Evolutionary conservation across 2,113 vertebrate genomes (phyloP), one percentile per base, ranked within the genome.

Genomic region (Pontoporia blainvillei): DNA sequence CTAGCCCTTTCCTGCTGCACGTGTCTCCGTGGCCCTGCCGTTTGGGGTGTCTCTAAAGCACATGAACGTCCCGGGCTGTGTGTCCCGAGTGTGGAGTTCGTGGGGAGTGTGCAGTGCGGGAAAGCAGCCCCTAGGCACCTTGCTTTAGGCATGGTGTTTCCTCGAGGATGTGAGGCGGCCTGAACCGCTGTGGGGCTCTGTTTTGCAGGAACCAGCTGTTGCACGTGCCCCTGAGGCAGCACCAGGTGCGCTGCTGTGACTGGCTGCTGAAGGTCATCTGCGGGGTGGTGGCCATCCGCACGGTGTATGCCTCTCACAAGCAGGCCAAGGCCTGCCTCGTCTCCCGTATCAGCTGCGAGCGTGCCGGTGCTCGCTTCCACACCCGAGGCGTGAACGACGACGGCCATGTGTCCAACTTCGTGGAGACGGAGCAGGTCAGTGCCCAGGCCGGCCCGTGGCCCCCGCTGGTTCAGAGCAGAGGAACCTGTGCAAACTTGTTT

Each of bases 291-390:
- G 98, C 98, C 95, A 96, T 99, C 39, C 99, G 98, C 95, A 99
- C 99, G 0, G 97, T 99, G 13, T 99, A 99, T 0, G 99, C 99
- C 39, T 98, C 98, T 2, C 99, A 99, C 97, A 97, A 99, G 97
- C 98, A 99, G 95, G 99, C 98, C 0, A 99, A 99, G 93, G 99
- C 98, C 94, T 99, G 99, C 85, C 99, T 99, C 96, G 98, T 99
- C 96, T 99, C 99, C 0, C 98, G 99, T 90, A 97, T 99, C 97
- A 98, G 99, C 98, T 98, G 99, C 0, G 98, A 98, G 78, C 98
- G 98, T 1, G 98, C 98, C 0, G 98, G 99, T 0, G 94, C 98
- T 13, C 96, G 99, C 21, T 99, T 99, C 97, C 98, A 98, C 20
- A 96, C 98, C 61, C 98, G 98, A 1, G 99, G 99, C 3, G 98